These are phyloP conservation scores for Gonocerus acuteangulatus DNA, from an alignment of 2,888 invertebrate genomes.

Conservation along the genomic window DNA sequence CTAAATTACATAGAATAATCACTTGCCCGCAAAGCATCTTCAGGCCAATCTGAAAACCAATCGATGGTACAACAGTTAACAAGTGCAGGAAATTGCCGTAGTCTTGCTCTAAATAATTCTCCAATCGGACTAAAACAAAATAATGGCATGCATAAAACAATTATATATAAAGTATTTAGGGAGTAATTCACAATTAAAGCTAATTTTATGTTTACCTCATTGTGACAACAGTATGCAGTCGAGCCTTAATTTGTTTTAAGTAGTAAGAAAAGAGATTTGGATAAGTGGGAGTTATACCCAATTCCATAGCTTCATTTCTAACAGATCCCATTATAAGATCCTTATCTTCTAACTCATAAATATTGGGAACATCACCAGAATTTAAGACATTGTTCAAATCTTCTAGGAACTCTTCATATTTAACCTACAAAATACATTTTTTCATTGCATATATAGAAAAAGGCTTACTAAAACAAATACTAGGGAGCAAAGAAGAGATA, in stretches of 20 bases:
- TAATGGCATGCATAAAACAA: too few species aligned
- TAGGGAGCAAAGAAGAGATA: too few species aligned
- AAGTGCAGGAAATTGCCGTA: conserved; percentile 80
- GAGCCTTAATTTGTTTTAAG: conserved; percentile 66
- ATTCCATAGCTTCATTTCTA: conserved; percentile 66
- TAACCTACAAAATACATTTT: conserved; percentile 62
- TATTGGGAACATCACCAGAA: conserved; percentile 82
- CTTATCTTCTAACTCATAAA: conserved; percentile 74
- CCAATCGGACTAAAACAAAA: conserved; percentile 62
- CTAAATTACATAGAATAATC: background rate
- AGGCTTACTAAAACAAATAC: too few species aligned
- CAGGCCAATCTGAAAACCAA: conserved; percentile 88
- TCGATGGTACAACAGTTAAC: conserved; percentile 90
- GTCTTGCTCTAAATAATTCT: conserved; percentile 66
- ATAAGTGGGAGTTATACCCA: conserved; percentile 67
- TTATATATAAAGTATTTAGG: background rate
- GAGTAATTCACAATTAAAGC: background rate
- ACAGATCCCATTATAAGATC: conserved; percentile 65
- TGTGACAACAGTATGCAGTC: conserved; percentile 71
- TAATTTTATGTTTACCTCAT: conserved; percentile 50
- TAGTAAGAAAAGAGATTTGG: conserved; percentile 79
- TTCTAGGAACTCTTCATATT: conserved; percentile 78
- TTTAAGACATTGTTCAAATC: conserved; percentile 82
- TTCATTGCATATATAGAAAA: too few species aligned
- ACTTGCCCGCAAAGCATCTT: conserved; percentile 67